Base-by-base conservation (phyloP, 2,888 invertebrate genomes). In the Drosophila kambysellisi region DNA sequence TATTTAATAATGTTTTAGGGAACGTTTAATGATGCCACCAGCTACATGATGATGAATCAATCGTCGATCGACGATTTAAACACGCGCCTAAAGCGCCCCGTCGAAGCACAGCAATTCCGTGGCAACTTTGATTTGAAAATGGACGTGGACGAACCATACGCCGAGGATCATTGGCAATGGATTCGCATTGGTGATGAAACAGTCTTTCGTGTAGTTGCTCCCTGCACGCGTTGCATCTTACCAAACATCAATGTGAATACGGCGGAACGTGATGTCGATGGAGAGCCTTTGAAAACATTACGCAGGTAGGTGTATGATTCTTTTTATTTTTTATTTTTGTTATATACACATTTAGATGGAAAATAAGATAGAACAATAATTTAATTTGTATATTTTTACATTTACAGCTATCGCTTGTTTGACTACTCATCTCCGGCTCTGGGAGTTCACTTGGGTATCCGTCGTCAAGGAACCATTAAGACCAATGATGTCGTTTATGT, bases 141-240 rank as follows among this genome's bases (percentile, higher is more conserved):
- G 60, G 95, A 95, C 8, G 95, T 95, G 0, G 94, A 94, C 2
- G 83, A 92, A 53, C 92, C 96, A 0, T 95, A 94, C 82, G 95
- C 94, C 3, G 96, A 97, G 92, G 96, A 97, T 83, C 92, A 93
- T 8, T 97, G 96, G 96, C 94, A 95, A 63, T 96, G 95, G 94
- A 91, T 96, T 6, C 95, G 95, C 91, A 95, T 97, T 62, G 88
- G 88, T 0, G 61, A 88, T 0, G 70, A 88, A 0, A 78, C 86
- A 0, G 58, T 89, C 2, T 92, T 92, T 29, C 81, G 90, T 11
- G 74, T 75, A 30, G 92, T 76, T 56, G 90, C 60, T 86, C 70
- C 92, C 12, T 92, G 93, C 92, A 91, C 77, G 81, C 95, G 96
- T 80, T 97, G 97, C 88, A 93, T 96, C n/a, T 90, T 96, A 71